These are phyloP conservation scores for Orthonychiurus folsomi DNA, from an alignment of 2,888 invertebrate species.

Conservation along the genomic window DNA sequence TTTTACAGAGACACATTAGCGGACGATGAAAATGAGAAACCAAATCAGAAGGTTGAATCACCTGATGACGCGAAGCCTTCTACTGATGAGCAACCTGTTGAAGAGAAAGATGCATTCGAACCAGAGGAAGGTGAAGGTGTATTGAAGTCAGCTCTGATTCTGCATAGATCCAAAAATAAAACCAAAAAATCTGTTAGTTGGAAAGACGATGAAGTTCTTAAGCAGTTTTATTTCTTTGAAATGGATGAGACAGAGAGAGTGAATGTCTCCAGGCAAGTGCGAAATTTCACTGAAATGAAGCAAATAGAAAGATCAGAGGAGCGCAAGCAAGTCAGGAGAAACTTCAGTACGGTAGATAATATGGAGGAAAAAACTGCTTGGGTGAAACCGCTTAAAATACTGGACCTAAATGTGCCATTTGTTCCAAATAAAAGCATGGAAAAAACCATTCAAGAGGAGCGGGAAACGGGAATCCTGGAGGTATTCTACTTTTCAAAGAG, in stretches of 20 bases:
- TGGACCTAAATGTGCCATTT: slow-evolving; percentile 42
- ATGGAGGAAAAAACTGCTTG: slow-evolving; percentile 77
- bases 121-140: slow-evolving; percentile 27
- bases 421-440: slow-evolving; percentile 63
- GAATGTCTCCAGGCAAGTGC: slow-evolving; percentile 66
- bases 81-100: slow-evolving; percentile 37
- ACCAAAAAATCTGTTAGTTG: slow-evolving; percentile 73
- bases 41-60: slow-evolving; percentile 33
- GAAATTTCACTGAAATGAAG: slow-evolving; percentile 75
- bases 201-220: slow-evolving; percentile 69
- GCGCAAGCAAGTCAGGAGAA: slow-evolving; percentile 69
- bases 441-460: slow-evolving; percentile 72
- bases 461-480: slow-evolving; percentile 74
- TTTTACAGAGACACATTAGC: slow-evolving; percentile 90
- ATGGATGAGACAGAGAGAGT: slow-evolving; percentile 91
- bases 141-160: slow-evolving; percentile 59
- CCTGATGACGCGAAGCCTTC: slow-evolving; percentile 11
- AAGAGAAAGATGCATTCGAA: slow-evolving; percentile 21
- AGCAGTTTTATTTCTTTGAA: slow-evolving; percentile 80
- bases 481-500: slow-evolving; percentile 59
- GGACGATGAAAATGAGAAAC: slow-evolving; percentile 55
- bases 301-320: slow-evolving; percentile 79
- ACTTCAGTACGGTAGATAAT: slow-evolving; percentile 49
- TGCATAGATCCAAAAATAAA: slow-evolving; percentile 56
- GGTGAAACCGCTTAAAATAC: slow-evolving; percentile 62